Conservation (phyloP, 2,888 invertebrate genomes). For the Idaea aversata region DNA sequence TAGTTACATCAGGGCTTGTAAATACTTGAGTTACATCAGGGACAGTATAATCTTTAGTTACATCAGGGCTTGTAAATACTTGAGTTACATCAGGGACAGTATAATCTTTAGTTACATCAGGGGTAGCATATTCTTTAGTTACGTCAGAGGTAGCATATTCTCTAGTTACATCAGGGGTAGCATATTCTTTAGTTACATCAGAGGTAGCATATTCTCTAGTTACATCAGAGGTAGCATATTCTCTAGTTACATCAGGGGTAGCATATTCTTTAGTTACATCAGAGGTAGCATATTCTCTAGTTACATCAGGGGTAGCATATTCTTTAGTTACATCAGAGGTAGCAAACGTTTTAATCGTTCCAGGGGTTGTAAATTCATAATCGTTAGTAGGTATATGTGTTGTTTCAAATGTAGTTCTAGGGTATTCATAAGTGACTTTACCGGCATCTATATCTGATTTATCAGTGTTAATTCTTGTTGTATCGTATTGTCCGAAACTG, state of each 20-base stretch:
- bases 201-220: no score
- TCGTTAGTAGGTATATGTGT: background rate
- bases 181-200: no score
- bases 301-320: no score
- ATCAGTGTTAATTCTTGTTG: slow-evolving; percentile 35
- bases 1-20: no score
- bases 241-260: background rate
- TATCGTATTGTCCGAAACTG: slow-evolving; percentile 5
- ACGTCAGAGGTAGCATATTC: no score
- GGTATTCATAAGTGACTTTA: slow-evolving; percentile 20
- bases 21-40: no score
- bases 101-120: no score
- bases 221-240: no score
- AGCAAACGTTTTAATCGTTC: slow-evolving; percentile 18
- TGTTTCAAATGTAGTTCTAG: background rate
- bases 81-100: no score
- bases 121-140: no score
- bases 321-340: slow-evolving; percentile 20
- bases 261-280: background rate
- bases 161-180: background rate
- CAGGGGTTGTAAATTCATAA: background rate
- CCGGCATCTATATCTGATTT: slow-evolving; percentile 26
- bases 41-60: no score
- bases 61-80: background rate
- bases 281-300: no score